Conservation (phyloP, 2,113 vertebrate species). For the Bubo bubo region DNA sequence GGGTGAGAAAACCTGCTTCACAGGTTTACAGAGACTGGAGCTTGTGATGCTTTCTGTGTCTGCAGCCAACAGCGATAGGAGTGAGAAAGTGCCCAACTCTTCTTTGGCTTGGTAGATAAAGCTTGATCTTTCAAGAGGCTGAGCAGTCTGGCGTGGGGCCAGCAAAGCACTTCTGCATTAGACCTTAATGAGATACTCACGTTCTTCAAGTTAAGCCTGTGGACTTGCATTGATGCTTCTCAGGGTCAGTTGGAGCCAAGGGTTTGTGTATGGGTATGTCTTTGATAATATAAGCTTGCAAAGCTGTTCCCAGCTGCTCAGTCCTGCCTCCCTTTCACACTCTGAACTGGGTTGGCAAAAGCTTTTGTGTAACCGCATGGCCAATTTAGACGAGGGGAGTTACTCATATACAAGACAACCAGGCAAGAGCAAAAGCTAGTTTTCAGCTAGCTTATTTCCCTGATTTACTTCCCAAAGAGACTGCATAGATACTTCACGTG, state of each 20-base stretch:
- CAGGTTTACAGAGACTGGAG: neutral
- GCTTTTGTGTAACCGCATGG: fast-evolving
- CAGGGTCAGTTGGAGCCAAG: neutral
- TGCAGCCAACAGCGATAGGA: neutral
- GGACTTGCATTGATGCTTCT: neutral
- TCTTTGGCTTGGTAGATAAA: neutral
- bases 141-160: neutral
- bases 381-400: neutral
- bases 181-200: neutral
- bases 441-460: neutral
- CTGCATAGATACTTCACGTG: neutral
- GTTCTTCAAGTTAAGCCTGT: neutral
- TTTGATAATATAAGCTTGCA: fast-evolving
- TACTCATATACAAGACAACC: neutral
- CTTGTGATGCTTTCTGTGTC: neutral
- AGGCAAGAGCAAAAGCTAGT: neutral
- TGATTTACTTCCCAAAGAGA: neutral
- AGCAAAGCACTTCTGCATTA: neutral
- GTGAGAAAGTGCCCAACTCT: neutral
- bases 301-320: neutral
- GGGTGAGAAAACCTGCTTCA: slow-evolving; percentile 1
- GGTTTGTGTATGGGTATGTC: neutral
- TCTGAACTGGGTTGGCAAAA: neutral
- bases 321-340: neutral
- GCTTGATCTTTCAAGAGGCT: neutral